Evolutionary conservation across 2,113 vertebrate species (phyloP).

Genomic region (Galeopterus variegatus): DNA sequence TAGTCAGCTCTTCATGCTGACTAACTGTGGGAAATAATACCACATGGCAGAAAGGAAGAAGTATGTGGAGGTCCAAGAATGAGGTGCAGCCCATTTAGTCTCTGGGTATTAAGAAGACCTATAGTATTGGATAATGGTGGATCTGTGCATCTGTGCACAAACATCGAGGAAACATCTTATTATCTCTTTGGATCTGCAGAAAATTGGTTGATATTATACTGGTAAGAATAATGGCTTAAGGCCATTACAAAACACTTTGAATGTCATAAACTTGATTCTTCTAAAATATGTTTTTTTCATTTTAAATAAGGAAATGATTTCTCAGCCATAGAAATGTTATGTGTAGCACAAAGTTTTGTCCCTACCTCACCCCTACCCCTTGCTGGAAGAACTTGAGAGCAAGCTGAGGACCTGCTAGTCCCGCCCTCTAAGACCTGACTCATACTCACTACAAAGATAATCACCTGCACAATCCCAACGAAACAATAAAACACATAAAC

Average conservation of each 20-base stretch:
- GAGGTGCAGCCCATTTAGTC: neutral
- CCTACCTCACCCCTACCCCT: no score
- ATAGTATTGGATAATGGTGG: neutral
- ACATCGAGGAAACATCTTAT: neutral
- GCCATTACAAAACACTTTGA: neutral
- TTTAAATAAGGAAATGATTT: neutral
- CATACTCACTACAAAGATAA: no score
- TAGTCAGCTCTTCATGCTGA: neutral
- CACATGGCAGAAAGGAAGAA: neutral
- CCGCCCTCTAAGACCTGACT: no score
- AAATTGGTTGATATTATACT: neutral
- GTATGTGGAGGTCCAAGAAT: neutral
- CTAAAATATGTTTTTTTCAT: neutral
- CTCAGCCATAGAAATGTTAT: neutral
- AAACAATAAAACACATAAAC: no score
- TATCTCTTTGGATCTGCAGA: neutral
- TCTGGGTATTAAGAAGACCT: neutral
- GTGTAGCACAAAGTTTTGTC: no score
- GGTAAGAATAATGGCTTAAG: neutral
- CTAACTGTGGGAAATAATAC: neutral
- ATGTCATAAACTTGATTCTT: neutral
- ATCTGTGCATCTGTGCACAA: neutral
- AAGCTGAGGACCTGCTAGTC: no score
- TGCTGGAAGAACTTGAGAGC: no score
- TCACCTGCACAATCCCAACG: no score